Conservation (phyloP, 2,888 invertebrate genomes). For the Clivina fossor region DNA sequence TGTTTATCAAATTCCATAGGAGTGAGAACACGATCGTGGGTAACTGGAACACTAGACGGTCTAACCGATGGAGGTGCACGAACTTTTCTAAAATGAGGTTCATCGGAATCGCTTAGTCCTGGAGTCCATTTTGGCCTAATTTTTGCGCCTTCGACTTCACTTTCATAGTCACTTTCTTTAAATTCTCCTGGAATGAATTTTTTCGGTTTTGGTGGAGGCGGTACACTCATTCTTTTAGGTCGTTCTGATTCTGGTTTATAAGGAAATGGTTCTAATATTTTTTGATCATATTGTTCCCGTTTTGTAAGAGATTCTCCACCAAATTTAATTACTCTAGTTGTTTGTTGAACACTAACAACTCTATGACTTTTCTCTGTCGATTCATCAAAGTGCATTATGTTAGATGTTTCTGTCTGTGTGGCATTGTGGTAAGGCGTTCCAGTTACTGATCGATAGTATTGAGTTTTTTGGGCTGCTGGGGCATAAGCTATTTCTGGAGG, state of each 20-base stretch:
- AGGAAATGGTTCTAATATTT: conserved; percentile 53
- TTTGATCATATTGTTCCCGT: conserved; percentile 37
- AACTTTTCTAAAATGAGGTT: conserved; percentile 63
- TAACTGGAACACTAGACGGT: conserved; percentile 57
- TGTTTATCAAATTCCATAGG: conserved; percentile 65
- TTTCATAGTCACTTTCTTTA: conserved; percentile 70
- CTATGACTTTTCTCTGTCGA: conserved; percentile 66
- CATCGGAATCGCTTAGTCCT: conserved; percentile 59
- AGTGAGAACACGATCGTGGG: conserved; percentile 57
- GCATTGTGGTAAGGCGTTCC: conserved; percentile 63
- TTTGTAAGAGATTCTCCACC: conserved; percentile 55
- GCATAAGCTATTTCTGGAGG: conserved; percentile 62
- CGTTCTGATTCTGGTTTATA: conserved; percentile 51
- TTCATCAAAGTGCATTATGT: conserved; percentile 71
- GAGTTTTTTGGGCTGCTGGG: conserved; percentile 55
- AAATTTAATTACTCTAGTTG: conserved; percentile 68
- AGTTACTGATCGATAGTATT: conserved; percentile 60
- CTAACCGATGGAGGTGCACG: conserved; percentile 57
- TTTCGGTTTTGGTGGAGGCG: conserved; percentile 61
- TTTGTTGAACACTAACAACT: conserved; percentile 69
- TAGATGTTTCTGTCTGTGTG: conserved; percentile 67
- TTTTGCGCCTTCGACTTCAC: conserved; percentile 63
- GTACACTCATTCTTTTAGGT: conserved; percentile 49
- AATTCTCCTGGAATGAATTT: conserved; percentile 68
- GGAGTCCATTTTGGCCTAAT: conserved; percentile 69